Percentiles rank a stretch among this genome's conserved stretches.
Evolutionary conservation across 1,140 invertebrate species (phyloP).

Genomic region (Drosophila albomicans): DNA sequence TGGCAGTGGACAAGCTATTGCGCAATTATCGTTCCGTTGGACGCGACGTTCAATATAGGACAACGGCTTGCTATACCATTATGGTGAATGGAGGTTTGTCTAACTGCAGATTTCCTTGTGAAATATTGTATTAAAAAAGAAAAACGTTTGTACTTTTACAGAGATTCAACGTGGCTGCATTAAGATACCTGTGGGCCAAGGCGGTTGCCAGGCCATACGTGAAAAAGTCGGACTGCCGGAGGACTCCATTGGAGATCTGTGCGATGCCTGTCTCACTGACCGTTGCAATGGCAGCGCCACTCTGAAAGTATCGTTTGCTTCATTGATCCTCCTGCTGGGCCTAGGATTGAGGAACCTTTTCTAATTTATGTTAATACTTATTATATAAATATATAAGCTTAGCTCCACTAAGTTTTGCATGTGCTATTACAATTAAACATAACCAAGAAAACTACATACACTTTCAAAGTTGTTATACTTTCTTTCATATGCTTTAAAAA

Average conservation of each 20-base stretch:
- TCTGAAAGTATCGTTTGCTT: slow-evolving; percentile 53
- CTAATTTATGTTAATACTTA: slow-evolving; percentile 25
- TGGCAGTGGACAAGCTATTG: slow-evolving; percentile 53
- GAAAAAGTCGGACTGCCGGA: slow-evolving; percentile 5
- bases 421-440: slow-evolving; percentile 32
- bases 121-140: neutral
- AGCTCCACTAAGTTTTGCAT: slow-evolving; percentile 40
- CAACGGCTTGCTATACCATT: slow-evolving; percentile 68
- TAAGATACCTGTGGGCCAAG: slow-evolving; percentile 31
- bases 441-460: slow-evolving; percentile 11
- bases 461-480: neutral
- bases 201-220: slow-evolving; percentile 59
- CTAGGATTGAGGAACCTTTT: slow-evolving; percentile 49
- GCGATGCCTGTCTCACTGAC: slow-evolving; percentile 57
- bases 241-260: slow-evolving; percentile 39
- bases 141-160: slow-evolving; percentile 14
- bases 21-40: slow-evolving; percentile 50
- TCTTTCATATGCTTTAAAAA: neutral
- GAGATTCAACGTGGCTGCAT: slow-evolving; percentile 63
- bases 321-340: slow-evolving; percentile 52
- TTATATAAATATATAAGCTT: slow-evolving; percentile 32
- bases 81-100: slow-evolving; percentile 50
- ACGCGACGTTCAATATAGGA: slow-evolving; percentile 19
- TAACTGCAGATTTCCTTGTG: neutral
- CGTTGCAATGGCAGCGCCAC: slow-evolving; percentile 67